Evolutionary conservation across 2,888 invertebrate genomes (phyloP).

Genomic region (Folsomia candida): DNA sequence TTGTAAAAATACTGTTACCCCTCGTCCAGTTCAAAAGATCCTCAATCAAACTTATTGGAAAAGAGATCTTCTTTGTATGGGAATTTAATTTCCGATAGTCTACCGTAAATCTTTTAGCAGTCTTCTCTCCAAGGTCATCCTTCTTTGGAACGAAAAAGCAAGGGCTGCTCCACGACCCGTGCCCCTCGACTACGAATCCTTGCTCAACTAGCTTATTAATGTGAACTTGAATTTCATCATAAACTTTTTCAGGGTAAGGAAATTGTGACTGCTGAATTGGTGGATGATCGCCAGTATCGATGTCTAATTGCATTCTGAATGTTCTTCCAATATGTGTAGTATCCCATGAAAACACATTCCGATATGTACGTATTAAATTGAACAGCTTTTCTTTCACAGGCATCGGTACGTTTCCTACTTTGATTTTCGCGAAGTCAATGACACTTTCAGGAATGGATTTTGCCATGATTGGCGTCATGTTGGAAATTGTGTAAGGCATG

Average conservation of each 20-base stretch:
- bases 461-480: neutral
- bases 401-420: neutral
- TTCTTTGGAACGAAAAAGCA: conserved; percentile 4
- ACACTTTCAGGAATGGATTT: neutral
- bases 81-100: neutral
- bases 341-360: neutral
- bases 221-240: conserved; percentile 4
- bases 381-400: neutral
- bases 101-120: neutral
- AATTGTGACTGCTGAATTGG: neutral
- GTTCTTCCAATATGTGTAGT: neutral
- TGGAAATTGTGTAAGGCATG: neutral
- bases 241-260: neutral
- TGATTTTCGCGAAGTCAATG: neutral
- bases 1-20: neutral
- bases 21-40: neutral
- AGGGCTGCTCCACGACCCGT: neutral
- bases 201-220: neutral
- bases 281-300: conserved; percentile 1
- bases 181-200: neutral
- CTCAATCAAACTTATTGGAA: neutral
- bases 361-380: neutral
- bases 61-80: neutral
- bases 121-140: neutral
- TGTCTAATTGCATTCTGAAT: neutral